These are phyloP conservation scores for Protomyctophum bolini DNA, from an alignment of 2,113 vertebrate species.

Conservation along the genomic window DNA sequence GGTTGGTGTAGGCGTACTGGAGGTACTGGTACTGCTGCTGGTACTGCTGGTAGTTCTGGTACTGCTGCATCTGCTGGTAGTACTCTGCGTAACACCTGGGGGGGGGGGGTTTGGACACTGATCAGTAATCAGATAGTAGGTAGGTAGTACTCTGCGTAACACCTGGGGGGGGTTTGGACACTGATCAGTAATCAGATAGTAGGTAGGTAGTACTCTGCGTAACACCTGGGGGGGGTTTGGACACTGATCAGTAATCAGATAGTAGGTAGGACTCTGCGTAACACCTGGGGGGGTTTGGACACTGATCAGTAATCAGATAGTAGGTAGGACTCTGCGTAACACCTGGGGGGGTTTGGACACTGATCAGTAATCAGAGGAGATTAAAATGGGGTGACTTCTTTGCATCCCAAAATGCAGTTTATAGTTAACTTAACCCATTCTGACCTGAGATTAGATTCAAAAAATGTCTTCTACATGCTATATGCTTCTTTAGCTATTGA, in stretches of 20 bases:
- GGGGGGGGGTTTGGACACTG: no score
- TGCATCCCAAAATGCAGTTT: no score
- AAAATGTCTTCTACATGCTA: no score
- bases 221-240: conserved; percentile 64
- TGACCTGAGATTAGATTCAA: no score
- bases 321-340: conserved; percentile 82
- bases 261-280: conserved; percentile 83
- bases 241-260: no score
- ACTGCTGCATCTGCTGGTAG: conserved; percentile 82
- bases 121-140: no score
- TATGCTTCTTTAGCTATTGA: no score
- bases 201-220: conserved; percentile 82
- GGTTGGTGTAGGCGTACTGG: conserved; percentile 78
- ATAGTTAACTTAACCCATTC: no score
- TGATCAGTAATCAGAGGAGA: no score
- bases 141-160: conserved; percentile 82
- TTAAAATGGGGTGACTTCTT: no score
- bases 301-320: no score
- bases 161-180: conserved; percentile 50
- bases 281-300: conserved; percentile 57
- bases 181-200: no score
- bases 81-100: conserved; percentile 81
- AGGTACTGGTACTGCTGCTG: conserved; percentile 82
- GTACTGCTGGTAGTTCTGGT: conserved; percentile 82
- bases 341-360: conserved; percentile 50